phyloP scores from a whole-genome alignment of 2,113 vertebrate species.

The Passer montanus region DNA sequence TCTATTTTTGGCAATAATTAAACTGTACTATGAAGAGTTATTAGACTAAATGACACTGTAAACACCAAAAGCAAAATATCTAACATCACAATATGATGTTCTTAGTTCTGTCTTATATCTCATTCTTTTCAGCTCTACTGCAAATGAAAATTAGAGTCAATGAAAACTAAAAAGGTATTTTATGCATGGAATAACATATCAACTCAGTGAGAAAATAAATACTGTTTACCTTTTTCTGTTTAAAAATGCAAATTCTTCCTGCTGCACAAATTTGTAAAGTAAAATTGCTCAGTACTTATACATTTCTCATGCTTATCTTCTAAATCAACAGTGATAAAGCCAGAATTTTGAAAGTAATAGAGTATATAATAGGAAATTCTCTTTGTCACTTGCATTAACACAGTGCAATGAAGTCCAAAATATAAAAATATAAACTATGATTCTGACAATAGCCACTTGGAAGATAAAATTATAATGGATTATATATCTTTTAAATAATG shows the following conservation, averaged over 20 bases:
- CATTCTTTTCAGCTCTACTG: slow-evolving; percentile 35
- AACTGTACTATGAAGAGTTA: slow-evolving; percentile 13
- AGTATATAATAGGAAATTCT: slow-evolving; percentile 28
- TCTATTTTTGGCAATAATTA: slow-evolving; percentile 65
- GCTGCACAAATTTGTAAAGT: slow-evolving; percentile 26
- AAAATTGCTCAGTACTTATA: slow-evolving; percentile 25
- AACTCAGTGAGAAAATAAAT: slow-evolving; percentile 44
- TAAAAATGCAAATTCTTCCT: slow-evolving; percentile 35
- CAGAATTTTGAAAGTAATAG: slow-evolving; percentile 39
- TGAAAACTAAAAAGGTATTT: slow-evolving; percentile 4
- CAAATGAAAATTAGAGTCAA: slow-evolving; percentile 47
- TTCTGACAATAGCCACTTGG: neutral
- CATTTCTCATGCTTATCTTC: slow-evolving; percentile 24
- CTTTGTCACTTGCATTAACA: slow-evolving; percentile 21
- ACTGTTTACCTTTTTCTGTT: slow-evolving; percentile 38
- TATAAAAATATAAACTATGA: neutral
- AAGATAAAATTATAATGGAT: slow-evolving; percentile 20
- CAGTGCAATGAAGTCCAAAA: slow-evolving; percentile 18
- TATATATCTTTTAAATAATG: slow-evolving; percentile 62
- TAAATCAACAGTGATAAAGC: slow-evolving; percentile 51
- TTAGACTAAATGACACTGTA: slow-evolving; percentile 19
- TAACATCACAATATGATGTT: slow-evolving; percentile 5
- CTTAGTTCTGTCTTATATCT: slow-evolving; percentile 4
- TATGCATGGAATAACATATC: slow-evolving; percentile 18
- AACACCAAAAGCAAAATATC: slow-evolving; percentile 48